phyloP scores from a whole-genome alignment of 2,113 vertebrate genomes.

The Tricholaema leucomelas region DNA sequence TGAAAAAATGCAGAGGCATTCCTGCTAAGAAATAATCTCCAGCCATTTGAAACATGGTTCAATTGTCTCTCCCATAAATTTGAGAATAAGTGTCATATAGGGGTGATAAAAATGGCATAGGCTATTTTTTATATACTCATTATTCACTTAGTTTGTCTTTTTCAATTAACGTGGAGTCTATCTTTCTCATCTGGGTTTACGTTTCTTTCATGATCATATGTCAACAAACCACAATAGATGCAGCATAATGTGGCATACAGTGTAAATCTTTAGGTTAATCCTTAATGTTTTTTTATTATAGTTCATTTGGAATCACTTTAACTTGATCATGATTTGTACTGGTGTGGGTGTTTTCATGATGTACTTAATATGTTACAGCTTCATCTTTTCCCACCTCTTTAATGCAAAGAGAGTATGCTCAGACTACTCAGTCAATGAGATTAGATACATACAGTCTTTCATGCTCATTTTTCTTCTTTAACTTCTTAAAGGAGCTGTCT shows the following conservation, averaged over 20 bases:
- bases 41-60: conserved; percentile 75
- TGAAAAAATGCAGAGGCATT: conserved; percentile 55
- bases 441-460: not conserved
- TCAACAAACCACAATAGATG: conserved; percentile 70
- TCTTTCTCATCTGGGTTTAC: conserved; percentile 76
- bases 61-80: conserved; percentile 77
- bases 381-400: conserved; percentile 32
- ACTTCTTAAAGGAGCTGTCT: not conserved
- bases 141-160: conserved; percentile 80
- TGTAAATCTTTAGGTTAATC: conserved; percentile 70
- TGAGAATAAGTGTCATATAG: conserved; percentile 75
- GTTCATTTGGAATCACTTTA: conserved; percentile 67
- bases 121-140: conserved; percentile 79
- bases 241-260: conserved; percentile 49
- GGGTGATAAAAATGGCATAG: conserved; percentile 78
- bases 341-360: conserved; percentile 10
- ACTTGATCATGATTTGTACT: conserved; percentile 70
- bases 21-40: conserved; percentile 62
- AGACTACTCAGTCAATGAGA: not conserved
- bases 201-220: conserved; percentile 74
- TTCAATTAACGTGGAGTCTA: conserved; percentile 77
- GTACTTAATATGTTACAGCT: conserved; percentile 44
- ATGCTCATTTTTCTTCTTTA: not conserved
- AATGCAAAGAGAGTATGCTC: not conserved
- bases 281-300: conserved; percentile 52